Percentiles rank a stretch among this genome's conserved stretches.
Evolutionary conservation across 2,888 invertebrate species (phyloP).

Genomic region (Seira ritae): DNA sequence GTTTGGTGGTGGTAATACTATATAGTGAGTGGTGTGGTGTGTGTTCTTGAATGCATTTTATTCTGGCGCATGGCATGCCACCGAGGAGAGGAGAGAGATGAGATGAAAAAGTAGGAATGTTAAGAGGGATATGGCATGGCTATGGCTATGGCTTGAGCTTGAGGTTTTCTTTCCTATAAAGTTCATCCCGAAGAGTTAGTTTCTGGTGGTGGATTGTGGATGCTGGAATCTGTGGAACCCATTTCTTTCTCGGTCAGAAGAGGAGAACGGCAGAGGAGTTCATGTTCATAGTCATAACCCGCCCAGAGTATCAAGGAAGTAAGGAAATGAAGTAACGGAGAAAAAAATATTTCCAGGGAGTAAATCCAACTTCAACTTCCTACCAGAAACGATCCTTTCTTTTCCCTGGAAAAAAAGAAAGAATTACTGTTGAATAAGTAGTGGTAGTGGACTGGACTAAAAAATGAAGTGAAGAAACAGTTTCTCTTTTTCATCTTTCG

Average conservation of each 20-base stretch:
- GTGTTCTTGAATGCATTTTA: slow-evolving; percentile 52
- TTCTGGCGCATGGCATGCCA: slow-evolving; percentile 65
- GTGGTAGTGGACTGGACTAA: neutral
- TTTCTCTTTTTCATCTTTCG: neutral
- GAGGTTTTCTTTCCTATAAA: slow-evolving; percentile 56
- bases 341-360: slow-evolving; percentile 16
- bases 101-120: slow-evolving; percentile 32
- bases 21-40: neutral
- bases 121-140: slow-evolving; percentile 7
- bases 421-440: neutral
- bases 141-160: too few species aligned
- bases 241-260: slow-evolving; percentile 33
- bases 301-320: slow-evolving; percentile 41
- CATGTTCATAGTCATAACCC: slow-evolving; percentile 52
- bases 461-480: neutral
- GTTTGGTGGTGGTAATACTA: slow-evolving; percentile 2
- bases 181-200: slow-evolving; percentile 44
- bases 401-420: neutral
- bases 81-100: slow-evolving; percentile 35
- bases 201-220: slow-evolving; percentile 44
- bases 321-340: slow-evolving; percentile 24
- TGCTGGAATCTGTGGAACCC: slow-evolving; percentile 54
- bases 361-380: neutral
- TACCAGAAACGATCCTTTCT: slow-evolving; percentile 24
- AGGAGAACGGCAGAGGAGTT: neutral